Evolutionary conservation across 2,888 invertebrate genomes (phyloP).

Genomic region (Campopleginae sp.): DNA sequence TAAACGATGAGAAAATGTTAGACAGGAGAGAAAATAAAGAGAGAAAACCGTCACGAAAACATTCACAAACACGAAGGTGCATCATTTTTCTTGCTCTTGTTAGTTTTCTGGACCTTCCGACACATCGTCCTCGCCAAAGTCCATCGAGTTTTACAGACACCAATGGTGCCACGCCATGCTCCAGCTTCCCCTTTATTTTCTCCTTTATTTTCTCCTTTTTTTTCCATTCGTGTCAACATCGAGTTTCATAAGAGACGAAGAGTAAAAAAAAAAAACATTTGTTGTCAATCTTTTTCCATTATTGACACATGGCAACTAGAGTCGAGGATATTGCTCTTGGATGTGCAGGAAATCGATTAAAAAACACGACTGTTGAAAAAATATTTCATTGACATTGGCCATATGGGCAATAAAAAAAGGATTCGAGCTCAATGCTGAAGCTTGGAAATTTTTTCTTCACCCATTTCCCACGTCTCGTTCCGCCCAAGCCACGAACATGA

Average conservation of each 20-base stretch:
- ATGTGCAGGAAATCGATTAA: not conserved
- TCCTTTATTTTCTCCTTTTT: constrained; percentile 22
- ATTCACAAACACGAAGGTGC: constrained; percentile 22
- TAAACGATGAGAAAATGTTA: constrained; percentile 34
- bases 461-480: not conserved
- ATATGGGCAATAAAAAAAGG: not conserved
- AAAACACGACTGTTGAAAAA: not conserved
- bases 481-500: not conserved
- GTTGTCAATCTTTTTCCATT: constrained; percentile 40
- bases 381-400: not conserved
- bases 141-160: constrained; percentile 25
- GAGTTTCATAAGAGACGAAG: constrained; percentile 49
- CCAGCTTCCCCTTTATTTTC: constrained; percentile 28
- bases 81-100: constrained; percentile 11
- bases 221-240: constrained; percentile 29
- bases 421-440: not conserved
- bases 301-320: constrained; percentile 33
- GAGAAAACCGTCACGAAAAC: constrained; percentile 28
- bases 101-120: not conserved
- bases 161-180: constrained; percentile 5
- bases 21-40: constrained; percentile 41
- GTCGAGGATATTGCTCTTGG: constrained; percentile 33
- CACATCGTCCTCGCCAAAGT: constrained; percentile 36
- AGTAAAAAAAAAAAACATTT: constrained; percentile 27
- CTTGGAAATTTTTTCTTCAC: not conserved